Percentiles rank a stretch among this genome's conserved stretches.
Evolutionary conservation across 2,888 invertebrate species (phyloP).

Genomic region (Drosophila merina): DNA sequence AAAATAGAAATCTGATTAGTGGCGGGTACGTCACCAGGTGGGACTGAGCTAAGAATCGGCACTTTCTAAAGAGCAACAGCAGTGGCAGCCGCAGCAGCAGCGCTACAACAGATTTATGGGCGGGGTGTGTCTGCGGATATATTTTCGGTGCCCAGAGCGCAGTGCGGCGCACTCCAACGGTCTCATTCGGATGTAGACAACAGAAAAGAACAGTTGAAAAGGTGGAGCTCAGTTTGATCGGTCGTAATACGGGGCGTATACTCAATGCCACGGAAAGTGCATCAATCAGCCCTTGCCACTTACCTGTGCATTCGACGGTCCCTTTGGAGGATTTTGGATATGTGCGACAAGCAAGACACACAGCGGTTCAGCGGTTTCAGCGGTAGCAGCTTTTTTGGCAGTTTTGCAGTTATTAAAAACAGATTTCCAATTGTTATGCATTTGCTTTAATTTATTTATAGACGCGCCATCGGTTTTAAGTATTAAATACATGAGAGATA

Average conservation of each 20-base stretch:
- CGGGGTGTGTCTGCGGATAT: conserved; percentile 47
- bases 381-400: conserved; percentile 24
- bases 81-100: conserved; percentile 18
- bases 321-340: conserved; percentile 5
- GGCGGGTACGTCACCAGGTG: conserved; percentile 76
- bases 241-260: conserved; percentile 11
- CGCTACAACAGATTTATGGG: conserved; percentile 39
- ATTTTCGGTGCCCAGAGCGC: conserved; percentile 42
- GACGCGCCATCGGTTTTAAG: conserved; percentile 71
- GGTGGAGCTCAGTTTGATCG: conserved; percentile 19
- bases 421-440: conserved; percentile 57
- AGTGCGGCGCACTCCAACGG: conserved; percentile 59
- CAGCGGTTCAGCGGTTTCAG: conserved; percentile 32
- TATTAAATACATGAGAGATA: conserved; percentile 77
- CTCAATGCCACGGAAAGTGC: conserved; percentile 36
- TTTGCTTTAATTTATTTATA: conserved; percentile 67
- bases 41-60: conserved; percentile 30
- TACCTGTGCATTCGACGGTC: conserved; percentile 5
- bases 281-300: conserved; percentile 33
- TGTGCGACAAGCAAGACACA: conserved; percentile 22
- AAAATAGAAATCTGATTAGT: conserved; percentile 76
- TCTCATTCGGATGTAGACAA: conserved; percentile 68
- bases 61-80: conserved; percentile 8
- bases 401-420: conserved; percentile 60
- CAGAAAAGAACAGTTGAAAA: conserved; percentile 53